Conservation (phyloP, 2,888 invertebrate species). For the Phortica okadai region DNA sequence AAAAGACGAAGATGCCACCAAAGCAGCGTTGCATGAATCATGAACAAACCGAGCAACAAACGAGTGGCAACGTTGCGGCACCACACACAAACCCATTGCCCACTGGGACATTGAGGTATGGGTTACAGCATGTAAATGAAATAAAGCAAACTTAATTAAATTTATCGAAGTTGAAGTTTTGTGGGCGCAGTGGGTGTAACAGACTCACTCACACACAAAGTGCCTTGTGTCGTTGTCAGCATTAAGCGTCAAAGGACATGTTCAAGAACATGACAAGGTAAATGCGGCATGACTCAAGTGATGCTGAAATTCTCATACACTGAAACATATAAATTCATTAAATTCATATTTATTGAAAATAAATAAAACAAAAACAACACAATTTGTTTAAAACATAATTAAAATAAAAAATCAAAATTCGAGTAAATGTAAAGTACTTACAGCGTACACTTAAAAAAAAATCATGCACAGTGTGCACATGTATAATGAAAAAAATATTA, state of each 20-base stretch:
- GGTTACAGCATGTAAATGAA: constrained; percentile 18
- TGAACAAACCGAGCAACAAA: background rate
- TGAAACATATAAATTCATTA: background rate
- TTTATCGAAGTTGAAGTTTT: constrained; percentile 23
- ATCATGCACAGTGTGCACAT: background rate
- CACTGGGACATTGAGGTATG: too few relatives aligned
- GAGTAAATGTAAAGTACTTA: too few relatives aligned
- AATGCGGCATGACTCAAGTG: background rate
- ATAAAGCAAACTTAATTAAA: constrained; percentile 34
- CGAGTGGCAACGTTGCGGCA: background rate
- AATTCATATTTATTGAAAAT: too few relatives aligned
- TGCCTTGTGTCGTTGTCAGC: background rate
- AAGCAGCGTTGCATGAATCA: background rate
- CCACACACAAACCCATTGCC: too few relatives aligned
- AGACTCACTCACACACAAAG: background rate
- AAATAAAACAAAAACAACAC: too few relatives aligned
- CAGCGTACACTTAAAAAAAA: too few relatives aligned
- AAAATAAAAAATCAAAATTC: too few relatives aligned
- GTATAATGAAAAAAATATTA: background rate
- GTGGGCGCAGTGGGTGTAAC: background rate
- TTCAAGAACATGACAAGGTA: constrained; percentile 18
- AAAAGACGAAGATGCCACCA: constrained; percentile 8
- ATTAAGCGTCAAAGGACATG: constrained; percentile 21
- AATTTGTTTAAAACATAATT: too few relatives aligned
- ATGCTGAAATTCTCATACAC: background rate